phyloP scores from a whole-genome alignment of 2,888 invertebrate species.

The Heliconius sara region DNA sequence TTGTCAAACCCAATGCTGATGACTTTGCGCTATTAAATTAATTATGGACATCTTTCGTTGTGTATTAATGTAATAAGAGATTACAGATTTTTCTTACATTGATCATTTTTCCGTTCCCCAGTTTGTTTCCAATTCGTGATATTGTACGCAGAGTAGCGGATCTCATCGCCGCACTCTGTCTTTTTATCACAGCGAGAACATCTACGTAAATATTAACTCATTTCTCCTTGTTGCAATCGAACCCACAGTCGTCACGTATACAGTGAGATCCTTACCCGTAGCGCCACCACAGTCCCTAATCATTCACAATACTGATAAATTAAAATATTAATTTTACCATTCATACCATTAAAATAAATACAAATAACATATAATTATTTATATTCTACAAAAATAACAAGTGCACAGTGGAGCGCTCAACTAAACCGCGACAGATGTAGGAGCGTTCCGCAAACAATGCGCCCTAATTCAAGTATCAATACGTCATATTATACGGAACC shows the following conservation, averaged over 20 bases:
- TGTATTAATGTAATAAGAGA: conserved; percentile 15
- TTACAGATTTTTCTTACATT: background rate
- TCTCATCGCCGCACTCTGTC: background rate
- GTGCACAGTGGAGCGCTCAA: conserved; percentile 42
- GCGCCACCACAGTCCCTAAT: background rate
- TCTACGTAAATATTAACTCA: background rate
- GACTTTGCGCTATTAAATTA: conserved; percentile 62
- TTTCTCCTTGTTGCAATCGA: background rate
- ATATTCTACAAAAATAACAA: conserved; percentile 39
- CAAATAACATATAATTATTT: conserved; percentile 19
- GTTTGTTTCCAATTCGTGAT: background rate
- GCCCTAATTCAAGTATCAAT: conserved; percentile 74
- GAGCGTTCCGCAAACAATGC: conserved; percentile 71
- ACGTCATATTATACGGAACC: conserved; percentile 68
- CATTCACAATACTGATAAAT: background rate
- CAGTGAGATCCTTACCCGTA: background rate
- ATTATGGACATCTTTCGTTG: conserved; percentile 52
- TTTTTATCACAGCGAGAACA: background rate
- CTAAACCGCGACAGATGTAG: conserved; percentile 74
- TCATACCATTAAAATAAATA: background rate
- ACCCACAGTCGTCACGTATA: background rate
- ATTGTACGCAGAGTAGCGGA: background rate
- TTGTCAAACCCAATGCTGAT: conserved; percentile 65
- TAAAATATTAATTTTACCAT: background rate
- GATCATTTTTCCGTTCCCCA: background rate